Percentiles rank a stretch among this genome's conserved stretches.
Evolutionary conservation across 2,888 invertebrate species (phyloP).

Genomic region (Eupsilia transversa): DNA sequence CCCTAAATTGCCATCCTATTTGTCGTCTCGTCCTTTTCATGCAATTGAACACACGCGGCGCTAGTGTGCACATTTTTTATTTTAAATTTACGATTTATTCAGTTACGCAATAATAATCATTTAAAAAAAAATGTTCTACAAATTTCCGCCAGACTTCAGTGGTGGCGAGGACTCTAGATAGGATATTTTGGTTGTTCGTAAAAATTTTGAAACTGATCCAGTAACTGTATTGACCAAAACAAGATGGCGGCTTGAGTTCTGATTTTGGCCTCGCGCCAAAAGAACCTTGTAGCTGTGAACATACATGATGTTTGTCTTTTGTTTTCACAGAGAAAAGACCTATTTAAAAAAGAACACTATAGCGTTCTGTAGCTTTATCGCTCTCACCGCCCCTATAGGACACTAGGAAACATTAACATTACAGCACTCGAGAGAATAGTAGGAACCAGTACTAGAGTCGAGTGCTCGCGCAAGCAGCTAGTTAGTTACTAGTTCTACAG

Average conservation of each 20-base stretch:
- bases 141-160: too few relatives aligned
- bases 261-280: not conserved
- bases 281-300: not conserved
- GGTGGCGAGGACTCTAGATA: too few relatives aligned
- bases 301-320: not conserved
- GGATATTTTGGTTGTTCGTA: not conserved
- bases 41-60: too few relatives aligned
- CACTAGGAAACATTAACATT: not conserved
- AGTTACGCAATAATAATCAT: too few relatives aligned
- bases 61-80: too few relatives aligned
- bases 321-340: too few relatives aligned
- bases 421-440: conserved; percentile 6
- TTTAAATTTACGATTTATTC: too few relatives aligned
- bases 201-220: not conserved
- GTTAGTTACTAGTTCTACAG: conserved; percentile 36
- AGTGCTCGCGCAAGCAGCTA: conserved; percentile 33
- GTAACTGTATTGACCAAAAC: not conserved
- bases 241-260: not conserved
- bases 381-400: not conserved
- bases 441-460: conserved; percentile 9
- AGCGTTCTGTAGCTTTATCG: too few relatives aligned
- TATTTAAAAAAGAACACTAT: too few relatives aligned
- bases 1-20: too few relatives aligned
- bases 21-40: too few relatives aligned
- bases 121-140: too few relatives aligned